Evolutionary conservation across 2,797 vertebrate species (phyloP).

Genomic region (Rhadinocentrus ornatus): DNA sequence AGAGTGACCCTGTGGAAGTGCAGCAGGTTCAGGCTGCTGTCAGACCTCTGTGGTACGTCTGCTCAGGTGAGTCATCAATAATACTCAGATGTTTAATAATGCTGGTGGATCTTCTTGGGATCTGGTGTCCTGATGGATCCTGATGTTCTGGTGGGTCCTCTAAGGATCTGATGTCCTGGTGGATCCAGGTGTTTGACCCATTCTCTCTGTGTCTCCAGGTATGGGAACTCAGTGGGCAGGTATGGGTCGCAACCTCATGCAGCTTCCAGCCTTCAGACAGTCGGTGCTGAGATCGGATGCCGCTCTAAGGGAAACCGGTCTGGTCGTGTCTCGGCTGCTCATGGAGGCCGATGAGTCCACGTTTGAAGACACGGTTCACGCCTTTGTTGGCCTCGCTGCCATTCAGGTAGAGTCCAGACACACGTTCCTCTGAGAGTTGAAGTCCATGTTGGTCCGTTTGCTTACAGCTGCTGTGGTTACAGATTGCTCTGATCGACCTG

Average conservation of each 20-base stretch:
- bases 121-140: no score
- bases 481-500: conserved; percentile 96
- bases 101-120: no score
- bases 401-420: conserved; percentile 86
- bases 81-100: no score
- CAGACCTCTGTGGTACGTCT: conserved; percentile 94
- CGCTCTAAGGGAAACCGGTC: conserved; percentile 86
- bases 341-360: conserved; percentile 85
- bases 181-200: background rate
- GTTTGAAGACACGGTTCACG: conserved; percentile 90
- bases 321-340: conserved; percentile 90
- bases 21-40: conserved; percentile 79
- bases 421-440: background rate
- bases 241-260: conserved; percentile 95
- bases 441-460: background rate
- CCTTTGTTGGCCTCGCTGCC: conserved; percentile 95
- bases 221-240: conserved; percentile 97
- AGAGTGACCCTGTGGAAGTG: conserved; percentile 80
- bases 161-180: no score
- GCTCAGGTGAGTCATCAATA: conserved; percentile 85
- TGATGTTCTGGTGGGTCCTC: no score
- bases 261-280: conserved; percentile 85
- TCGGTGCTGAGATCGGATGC: conserved; percentile 90
- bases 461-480: conserved; percentile 19
- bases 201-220: conserved; percentile 74